These are phyloP conservation scores for Tillus elongatus DNA, from an alignment of 2,888 invertebrate genomes.

Conservation along the genomic window DNA sequence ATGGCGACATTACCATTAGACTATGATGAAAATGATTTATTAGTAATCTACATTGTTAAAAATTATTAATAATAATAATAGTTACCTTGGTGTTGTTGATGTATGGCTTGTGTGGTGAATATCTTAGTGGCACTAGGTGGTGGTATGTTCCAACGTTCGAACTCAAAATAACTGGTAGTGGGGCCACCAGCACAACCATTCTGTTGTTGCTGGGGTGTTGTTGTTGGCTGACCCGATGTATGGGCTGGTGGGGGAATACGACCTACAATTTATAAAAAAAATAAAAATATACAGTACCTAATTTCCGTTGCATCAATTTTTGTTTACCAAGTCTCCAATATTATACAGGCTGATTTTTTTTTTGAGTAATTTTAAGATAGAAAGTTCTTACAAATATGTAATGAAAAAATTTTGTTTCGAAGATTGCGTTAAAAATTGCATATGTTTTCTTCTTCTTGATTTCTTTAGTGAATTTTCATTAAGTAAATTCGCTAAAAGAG, in stretches of 20 bases:
- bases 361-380: background rate
- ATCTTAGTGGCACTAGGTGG: constrained; percentile 60
- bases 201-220: constrained; percentile 34
- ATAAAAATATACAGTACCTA: background rate
- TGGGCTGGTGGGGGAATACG: constrained; percentile 67
- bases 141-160: constrained; percentile 72
- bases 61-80: constrained; percentile 42
- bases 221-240: constrained; percentile 45
- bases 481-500: too few relatives aligned
- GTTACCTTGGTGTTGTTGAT: constrained; percentile 41
- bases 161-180: constrained; percentile 64
- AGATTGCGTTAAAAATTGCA: too few relatives aligned
- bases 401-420: too few relatives aligned
- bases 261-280: constrained; percentile 30
- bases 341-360: too few relatives aligned
- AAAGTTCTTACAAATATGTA: too few relatives aligned
- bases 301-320: background rate
- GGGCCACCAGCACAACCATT: constrained; percentile 31
- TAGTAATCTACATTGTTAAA: background rate
- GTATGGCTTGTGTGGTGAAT: constrained; percentile 47
- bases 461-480: too few relatives aligned
- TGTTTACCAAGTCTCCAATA: too few relatives aligned
- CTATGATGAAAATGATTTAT: constrained; percentile 1
- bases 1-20: background rate
- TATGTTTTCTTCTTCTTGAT: too few relatives aligned